Evolutionary conservation across 1,140 invertebrate species (phyloP).

Genomic region (Sarcophaga bullata): DNA sequence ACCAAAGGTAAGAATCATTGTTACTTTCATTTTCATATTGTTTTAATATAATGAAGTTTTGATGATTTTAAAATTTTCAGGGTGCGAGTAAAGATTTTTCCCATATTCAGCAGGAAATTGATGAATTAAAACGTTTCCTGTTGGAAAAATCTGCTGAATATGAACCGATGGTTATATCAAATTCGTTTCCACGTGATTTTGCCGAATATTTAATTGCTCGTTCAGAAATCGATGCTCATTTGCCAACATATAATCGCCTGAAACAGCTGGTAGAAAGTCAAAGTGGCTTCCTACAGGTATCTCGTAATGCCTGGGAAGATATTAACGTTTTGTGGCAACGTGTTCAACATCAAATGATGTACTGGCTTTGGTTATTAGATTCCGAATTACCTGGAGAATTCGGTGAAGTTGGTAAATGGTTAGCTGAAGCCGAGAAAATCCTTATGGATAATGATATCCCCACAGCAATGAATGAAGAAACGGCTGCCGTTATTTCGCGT

Average conservation of each 20-base stretch:
- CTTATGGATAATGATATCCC: constrained; percentile 85
- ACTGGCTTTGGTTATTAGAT: constrained; percentile 89
- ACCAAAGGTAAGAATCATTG: constrained; percentile 70
- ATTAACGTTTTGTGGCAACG: constrained; percentile 81
- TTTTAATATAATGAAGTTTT: background rate
- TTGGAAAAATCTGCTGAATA: constrained; percentile 77
- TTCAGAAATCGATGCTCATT: constrained; percentile 76
- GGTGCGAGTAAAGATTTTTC: constrained; percentile 61
- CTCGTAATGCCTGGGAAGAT: constrained; percentile 81
- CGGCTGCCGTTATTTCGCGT: constrained; percentile 83
- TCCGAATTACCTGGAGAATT: constrained; percentile 84
- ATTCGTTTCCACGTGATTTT: constrained; percentile 73
- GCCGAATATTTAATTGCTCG: constrained; percentile 78
- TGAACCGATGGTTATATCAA: constrained; percentile 70
- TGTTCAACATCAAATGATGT: constrained; percentile 78
- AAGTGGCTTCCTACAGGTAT: constrained; percentile 78
- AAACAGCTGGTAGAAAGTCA: constrained; percentile 80
- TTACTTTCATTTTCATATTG: background rate
- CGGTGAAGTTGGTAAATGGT: constrained; percentile 86
- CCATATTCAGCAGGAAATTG: constrained; percentile 81
- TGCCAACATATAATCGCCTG: constrained; percentile 76
- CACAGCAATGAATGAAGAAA: constrained; percentile 83
- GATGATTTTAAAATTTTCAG: constrained; percentile 43
- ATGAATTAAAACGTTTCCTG: constrained; percentile 83
- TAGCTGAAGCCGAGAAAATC: constrained; percentile 86